Base-by-base conservation (phyloP, 1,140 invertebrate genomes). In the Eupeodes corollae region DNA sequence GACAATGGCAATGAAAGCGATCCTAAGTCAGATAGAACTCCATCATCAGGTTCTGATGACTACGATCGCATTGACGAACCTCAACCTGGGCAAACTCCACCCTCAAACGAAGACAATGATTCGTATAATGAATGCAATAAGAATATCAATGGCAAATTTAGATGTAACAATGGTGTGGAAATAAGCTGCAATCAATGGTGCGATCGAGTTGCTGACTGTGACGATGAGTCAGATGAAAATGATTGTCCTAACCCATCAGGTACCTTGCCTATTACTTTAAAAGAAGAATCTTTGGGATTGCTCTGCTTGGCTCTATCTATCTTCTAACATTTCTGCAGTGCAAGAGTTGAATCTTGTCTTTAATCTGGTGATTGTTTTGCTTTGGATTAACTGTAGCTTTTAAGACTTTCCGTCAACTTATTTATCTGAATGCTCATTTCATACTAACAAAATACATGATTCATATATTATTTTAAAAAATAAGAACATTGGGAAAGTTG, bases 161-260 rank as follows among this genome's bases (percentile, higher is more conserved):
- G 39, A 13, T 56, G 56, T 26, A 40, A 46, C 13, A 40, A 51
- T 26, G 39, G 47, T 18, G 26, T 43, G 44, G 8, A 12, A 8
- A 45, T 54, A 13, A 15, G 32, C 1, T 56, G 54, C 42, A 30
- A 46, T 14, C 68, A 75, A 47, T 39, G 55, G 21, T 79, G 76
- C 55, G 75, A 80, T 59, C 70, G 72, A 6, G 52, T 43, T 5
- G 10, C 26, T 3, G 72, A 80, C 55, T 83, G 81, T 61, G 57
- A 66, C 1, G 74, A 79, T 56, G 71, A 69, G 8, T 59, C 60
- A 26, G 78, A 80, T 26, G 55, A 54, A 46, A 14, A 16, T 11
- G 2, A 13, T 46, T 44, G 14, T 34, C 32, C 30, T 3, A 15
- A 19, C 21, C 34, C 12, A 33, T 32, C 11, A 13, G 6, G 32